These are phyloP conservation scores for Steatocranus sp. DNA, from an alignment of 2,797 vertebrate genomes.

Conservation along the genomic window DNA sequence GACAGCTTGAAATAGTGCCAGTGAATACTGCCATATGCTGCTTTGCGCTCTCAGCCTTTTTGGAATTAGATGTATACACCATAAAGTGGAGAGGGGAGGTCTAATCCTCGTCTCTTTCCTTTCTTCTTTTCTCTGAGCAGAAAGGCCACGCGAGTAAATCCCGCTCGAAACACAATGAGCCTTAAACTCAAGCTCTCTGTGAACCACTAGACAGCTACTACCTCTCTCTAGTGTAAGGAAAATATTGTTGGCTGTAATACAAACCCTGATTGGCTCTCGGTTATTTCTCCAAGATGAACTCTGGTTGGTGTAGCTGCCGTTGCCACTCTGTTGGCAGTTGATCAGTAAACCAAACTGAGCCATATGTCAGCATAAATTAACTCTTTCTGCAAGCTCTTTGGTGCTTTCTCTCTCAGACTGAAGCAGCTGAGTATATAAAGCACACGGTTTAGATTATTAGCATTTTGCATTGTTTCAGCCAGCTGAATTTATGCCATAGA, in stretches of 20 bases:
- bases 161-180: not conserved
- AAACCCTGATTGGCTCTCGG: not conserved
- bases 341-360: not conserved
- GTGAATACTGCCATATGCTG: not conserved
- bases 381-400: not conserved
- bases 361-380: not conserved
- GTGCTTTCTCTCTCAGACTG: not conserved
- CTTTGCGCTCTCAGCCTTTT: not conserved
- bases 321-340: not conserved
- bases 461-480: not conserved
- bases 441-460: not conserved
- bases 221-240: not conserved
- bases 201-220: not conserved
- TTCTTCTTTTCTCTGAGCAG: not conserved
- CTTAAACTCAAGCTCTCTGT: not conserved
- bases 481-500: not conserved
- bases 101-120: not conserved
- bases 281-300: not conserved
- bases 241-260: not conserved
- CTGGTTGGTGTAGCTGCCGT: not conserved
- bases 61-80: not conserved
- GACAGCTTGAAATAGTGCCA: not conserved
- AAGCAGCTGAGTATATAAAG: not conserved
- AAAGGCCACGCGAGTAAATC: not conserved
- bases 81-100: not conserved